Evolutionary conservation across 2,888 invertebrate species (phyloP).

Genomic region (Andrena dorsata): DNA sequence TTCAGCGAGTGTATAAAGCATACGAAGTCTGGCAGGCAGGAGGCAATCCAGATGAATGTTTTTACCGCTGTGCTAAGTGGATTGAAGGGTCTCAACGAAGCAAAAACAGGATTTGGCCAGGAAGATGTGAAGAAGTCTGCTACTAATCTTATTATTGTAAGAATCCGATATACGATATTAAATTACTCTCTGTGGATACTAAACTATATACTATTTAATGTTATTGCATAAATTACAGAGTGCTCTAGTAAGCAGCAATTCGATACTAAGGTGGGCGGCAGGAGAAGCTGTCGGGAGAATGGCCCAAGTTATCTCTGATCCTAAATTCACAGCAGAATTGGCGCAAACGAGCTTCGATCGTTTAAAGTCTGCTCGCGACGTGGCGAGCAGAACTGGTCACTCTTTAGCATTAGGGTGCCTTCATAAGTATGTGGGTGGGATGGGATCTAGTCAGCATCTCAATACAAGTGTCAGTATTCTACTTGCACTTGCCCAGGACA

Average conservation of each 20-base stretch:
- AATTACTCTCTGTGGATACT: background rate
- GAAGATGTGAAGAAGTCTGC: conserved; percentile 95
- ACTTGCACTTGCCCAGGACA: conserved; percentile 97
- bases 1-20: conserved; percentile 97
- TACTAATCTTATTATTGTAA: conserved; percentile 92
- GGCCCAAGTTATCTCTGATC: conserved; percentile 95
- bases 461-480: conserved; percentile 97
- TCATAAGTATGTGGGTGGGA: conserved; percentile 97
- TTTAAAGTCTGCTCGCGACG: conserved; percentile 94
- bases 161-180: conserved; percentile 46
- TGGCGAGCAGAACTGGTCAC: conserved; percentile 94
- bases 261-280: conserved; percentile 95
- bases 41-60: conserved; percentile 98
- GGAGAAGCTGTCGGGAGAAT: conserved; percentile 98
- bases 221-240: conserved; percentile 84
- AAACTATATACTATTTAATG: background rate
- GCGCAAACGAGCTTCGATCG: conserved; percentile 96
- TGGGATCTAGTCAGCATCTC: conserved; percentile 97
- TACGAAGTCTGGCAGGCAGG: conserved; percentile 96
- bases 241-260: conserved; percentile 91
- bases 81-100: conserved; percentile 94
- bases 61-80: conserved; percentile 97
- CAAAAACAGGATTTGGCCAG: conserved; percentile 93
- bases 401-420: conserved; percentile 97
- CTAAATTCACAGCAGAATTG: conserved; percentile 94